These are phyloP conservation scores for Digitonthophagus gazella DNA, from an alignment of 2,888 invertebrate species.

Conservation along the genomic window DNA sequence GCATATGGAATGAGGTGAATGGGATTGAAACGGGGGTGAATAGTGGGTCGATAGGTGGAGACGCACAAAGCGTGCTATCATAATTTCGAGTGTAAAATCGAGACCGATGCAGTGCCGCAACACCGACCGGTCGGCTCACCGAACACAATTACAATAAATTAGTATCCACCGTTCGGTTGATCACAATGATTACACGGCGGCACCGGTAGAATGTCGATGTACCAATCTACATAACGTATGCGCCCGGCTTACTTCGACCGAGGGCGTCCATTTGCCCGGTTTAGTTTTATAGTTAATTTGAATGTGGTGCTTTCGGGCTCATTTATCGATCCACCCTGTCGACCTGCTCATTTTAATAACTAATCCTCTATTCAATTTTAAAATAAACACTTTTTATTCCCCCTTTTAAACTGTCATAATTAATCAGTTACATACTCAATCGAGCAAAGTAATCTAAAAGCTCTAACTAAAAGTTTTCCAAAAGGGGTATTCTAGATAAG, in stretches of 20 bases:
- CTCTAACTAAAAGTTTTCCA: background rate
- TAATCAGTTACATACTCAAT: background rate
- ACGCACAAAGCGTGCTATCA: background rate
- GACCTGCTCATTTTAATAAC: background rate
- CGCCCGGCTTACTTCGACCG: background rate
- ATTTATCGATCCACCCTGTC: background rate
- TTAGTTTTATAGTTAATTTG: conserved; percentile 6
- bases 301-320: background rate
- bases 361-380: background rate
- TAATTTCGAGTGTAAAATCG: background rate
- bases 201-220: conserved; percentile 8
- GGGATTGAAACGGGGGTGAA: background rate
- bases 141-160: conserved; percentile 10
- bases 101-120: background rate
- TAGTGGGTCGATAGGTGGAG: background rate
- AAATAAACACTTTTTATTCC: background rate
- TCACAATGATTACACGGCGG: conserved; percentile 15
- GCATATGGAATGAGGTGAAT: background rate
- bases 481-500: background rate
- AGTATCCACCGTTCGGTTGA: conserved; percentile 10
- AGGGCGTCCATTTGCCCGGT: conserved; percentile 9
- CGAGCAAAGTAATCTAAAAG: background rate
- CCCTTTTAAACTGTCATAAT: background rate
- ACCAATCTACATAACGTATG: conserved; percentile 15
- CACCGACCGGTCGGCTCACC: background rate